These are phyloP conservation scores for Pocillopora damicornis DNA, from an alignment of 64 coral and sea anemone species.

Conservation along the genomic window DNA sequence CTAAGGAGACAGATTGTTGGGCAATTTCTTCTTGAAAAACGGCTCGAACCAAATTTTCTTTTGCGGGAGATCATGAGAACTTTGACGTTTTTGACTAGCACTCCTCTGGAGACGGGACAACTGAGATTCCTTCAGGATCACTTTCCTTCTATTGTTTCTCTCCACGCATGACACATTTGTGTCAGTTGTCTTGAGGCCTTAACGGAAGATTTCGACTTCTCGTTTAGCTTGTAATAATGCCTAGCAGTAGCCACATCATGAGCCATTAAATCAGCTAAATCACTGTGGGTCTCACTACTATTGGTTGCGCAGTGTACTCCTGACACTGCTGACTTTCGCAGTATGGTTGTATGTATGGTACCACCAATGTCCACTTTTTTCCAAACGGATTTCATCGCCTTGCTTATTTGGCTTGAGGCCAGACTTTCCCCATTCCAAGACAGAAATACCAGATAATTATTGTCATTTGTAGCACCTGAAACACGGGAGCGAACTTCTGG, in stretches of 20 bases:
- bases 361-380: conserved; percentile 30
- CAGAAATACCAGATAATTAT: conserved; percentile 6
- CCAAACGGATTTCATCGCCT: conserved; percentile 45
- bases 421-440: conserved; percentile 30
- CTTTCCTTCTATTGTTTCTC: not conserved
- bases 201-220: not conserved
- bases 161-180: not conserved
- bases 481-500: conserved; percentile 28
- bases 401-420: conserved; percentile 37
- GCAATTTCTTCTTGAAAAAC: conserved; percentile 4
- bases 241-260: not conserved
- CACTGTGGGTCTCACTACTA: not conserved
- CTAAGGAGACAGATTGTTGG: not conserved
- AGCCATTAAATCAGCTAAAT: not conserved
- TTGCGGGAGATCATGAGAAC: not conserved
- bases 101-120: no score
- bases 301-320: not conserved
- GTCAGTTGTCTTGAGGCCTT: not conserved
- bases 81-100: not conserved
- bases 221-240: not conserved
- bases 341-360: not conserved
- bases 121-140: not conserved
- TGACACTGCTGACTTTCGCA: not conserved
- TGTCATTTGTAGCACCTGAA: conserved; percentile 1
- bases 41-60: not conserved